Conservation (phyloP, 2,113 vertebrate species). For the Perccottus glenii region DNA sequence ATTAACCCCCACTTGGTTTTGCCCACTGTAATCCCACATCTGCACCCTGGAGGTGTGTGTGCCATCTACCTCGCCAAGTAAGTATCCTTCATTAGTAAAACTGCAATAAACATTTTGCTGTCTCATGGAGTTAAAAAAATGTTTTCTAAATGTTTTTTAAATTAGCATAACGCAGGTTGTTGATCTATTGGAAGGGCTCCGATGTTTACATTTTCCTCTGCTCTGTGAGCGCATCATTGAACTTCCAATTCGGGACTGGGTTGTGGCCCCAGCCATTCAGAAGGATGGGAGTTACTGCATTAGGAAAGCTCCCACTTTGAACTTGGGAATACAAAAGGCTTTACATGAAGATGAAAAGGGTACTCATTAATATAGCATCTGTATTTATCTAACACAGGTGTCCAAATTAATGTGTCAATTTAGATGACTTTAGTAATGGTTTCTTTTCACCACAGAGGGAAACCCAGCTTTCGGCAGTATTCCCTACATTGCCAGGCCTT, state of each 20-base stretch:
- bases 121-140: neutral
- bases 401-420: rapidly evolving
- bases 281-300: conserved; percentile 77
- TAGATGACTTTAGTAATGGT: neutral
- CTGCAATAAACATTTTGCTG: neutral
- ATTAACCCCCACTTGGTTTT: conserved; percentile 85
- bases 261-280: conserved; percentile 80
- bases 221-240: conserved; percentile 86
- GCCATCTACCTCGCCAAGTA: conserved; percentile 91
- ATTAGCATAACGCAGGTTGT: conserved; percentile 90
- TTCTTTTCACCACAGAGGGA: conserved; percentile 32
- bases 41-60: conserved; percentile 87
- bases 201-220: conserved; percentile 76
- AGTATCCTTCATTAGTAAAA: conserved; percentile 50
- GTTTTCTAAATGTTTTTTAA: neutral
- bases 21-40: conserved; percentile 75
- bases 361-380: conserved; percentile 26
- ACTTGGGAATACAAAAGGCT: conserved; percentile 50
- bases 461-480: conserved; percentile 61
- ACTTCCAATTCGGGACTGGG: conserved; percentile 85
- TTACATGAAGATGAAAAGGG: conserved; percentile 61
- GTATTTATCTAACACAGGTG: neutral
- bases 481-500: conserved; percentile 86
- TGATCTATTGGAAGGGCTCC: conserved; percentile 86
- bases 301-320: conserved; percentile 58